phyloP scores from a whole-genome alignment of 2,888 invertebrate species.

The Dicyrtomina minuta region DNA sequence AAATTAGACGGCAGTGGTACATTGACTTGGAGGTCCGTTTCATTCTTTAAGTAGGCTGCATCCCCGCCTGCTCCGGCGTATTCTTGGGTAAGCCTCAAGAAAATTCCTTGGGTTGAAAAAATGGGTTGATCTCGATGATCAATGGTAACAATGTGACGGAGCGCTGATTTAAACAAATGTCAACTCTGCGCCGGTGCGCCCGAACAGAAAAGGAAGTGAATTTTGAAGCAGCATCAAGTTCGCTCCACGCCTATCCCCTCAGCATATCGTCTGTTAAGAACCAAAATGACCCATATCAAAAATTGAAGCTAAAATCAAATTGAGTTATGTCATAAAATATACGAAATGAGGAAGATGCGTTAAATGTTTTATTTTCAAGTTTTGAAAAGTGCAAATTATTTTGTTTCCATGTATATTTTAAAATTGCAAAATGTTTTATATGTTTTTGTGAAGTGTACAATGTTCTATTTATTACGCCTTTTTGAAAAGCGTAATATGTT shows the following conservation, averaged over 20 bases:
- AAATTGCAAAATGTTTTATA: too few species aligned
- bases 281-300: too few species aligned
- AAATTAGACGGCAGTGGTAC: slow-evolving; percentile 65
- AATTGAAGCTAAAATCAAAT: too few species aligned
- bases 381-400: too few species aligned
- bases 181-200: slow-evolving; percentile 88
- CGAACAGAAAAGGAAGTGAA: slow-evolving; percentile 79
- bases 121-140: slow-evolving; percentile 79
- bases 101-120: slow-evolving; percentile 74
- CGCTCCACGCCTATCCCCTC: slow-evolving; percentile 83
- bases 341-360: too few species aligned
- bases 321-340: too few species aligned
- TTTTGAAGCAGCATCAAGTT: slow-evolving; percentile 71
- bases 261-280: too few species aligned
- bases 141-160: slow-evolving; percentile 75
- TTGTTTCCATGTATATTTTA: too few species aligned
- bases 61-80: slow-evolving; percentile 88
- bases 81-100: slow-evolving; percentile 75
- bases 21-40: slow-evolving; percentile 71
- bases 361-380: too few species aligned
- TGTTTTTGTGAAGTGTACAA: too few species aligned
- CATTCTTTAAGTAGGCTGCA: slow-evolving; percentile 83
- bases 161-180: slow-evolving; percentile 82
- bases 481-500: too few species aligned
- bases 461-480: too few species aligned